phyloP scores from a whole-genome alignment of 2,113 vertebrate species.

The Phylloscopus trochilus region DNA sequence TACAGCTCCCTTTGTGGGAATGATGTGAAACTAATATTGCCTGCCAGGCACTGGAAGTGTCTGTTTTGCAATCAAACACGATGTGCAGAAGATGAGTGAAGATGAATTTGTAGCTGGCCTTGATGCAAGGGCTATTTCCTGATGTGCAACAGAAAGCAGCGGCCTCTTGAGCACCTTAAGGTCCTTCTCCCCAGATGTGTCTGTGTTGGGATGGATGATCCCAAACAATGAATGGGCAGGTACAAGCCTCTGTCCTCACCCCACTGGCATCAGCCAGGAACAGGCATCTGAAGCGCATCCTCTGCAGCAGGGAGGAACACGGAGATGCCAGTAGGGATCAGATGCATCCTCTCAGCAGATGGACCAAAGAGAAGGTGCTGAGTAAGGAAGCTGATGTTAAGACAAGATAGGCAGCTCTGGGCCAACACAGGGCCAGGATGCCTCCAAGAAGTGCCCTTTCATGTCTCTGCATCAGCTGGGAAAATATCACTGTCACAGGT shows the following conservation, averaged over 20 bases:
- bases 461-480: not conserved
- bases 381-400: not conserved
- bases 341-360: not conserved
- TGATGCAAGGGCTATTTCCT: not conserved
- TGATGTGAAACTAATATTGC: not conserved
- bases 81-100: not conserved
- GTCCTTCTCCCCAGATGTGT: not conserved
- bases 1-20: conserved; percentile 6
- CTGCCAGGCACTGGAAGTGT: not conserved
- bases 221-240: accelerated
- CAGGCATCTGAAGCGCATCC: accelerated
- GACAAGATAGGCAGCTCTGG: not conserved
- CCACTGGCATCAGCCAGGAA: not conserved
- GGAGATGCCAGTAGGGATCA: conserved; percentile 3
- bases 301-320: not conserved
- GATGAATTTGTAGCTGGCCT: not conserved
- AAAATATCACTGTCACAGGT: not conserved
- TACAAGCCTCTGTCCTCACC: not conserved
- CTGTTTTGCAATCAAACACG: not conserved
- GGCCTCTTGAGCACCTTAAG: not conserved
- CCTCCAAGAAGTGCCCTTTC: not conserved
- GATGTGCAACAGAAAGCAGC: accelerated
- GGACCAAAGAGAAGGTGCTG: not conserved
- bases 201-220: not conserved
- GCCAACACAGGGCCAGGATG: not conserved